phyloP scores from a whole-genome alignment of 2,113 vertebrate genomes.

The Pontoporia blainvillei region DNA sequence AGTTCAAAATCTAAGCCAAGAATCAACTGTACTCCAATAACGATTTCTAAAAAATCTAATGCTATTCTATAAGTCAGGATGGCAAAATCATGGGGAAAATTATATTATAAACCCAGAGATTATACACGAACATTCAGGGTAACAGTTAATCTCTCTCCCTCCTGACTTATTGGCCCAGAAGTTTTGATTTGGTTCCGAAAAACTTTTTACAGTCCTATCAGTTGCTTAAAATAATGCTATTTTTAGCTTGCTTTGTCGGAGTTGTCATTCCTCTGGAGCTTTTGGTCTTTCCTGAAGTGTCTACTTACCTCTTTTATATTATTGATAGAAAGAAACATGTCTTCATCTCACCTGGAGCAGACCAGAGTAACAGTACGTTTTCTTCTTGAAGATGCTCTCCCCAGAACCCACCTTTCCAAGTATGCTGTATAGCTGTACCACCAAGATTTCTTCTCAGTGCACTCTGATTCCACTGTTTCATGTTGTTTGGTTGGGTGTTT shows the following conservation, averaged over 20 bases:
- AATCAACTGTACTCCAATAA: too few species aligned
- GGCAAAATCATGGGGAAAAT: background rate
- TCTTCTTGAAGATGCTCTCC: background rate
- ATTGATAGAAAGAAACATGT: background rate
- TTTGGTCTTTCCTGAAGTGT: background rate
- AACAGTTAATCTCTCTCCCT: background rate
- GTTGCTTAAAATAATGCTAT: background rate
- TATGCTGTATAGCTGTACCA: background rate
- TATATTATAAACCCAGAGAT: background rate
- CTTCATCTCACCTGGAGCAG: background rate
- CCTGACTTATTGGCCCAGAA: background rate
- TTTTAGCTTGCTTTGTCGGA: background rate
- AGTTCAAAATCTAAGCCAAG: background rate
- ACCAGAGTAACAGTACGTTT: background rate
- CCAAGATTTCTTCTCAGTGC: background rate
- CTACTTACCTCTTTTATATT: background rate
- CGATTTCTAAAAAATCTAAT: background rate
- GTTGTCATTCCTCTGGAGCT: background rate
- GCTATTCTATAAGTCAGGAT: background rate
- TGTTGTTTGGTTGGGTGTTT: background rate
- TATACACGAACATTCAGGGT: background rate
- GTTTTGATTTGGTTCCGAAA: constrained; percentile 5
- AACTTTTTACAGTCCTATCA: background rate
- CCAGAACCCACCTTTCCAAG: background rate
- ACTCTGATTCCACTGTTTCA: background rate